Percentiles rank a stretch among this genome's conserved stretches.
Evolutionary conservation across 2,888 invertebrate species (phyloP).

Genomic region (Dusona sp.): DNA sequence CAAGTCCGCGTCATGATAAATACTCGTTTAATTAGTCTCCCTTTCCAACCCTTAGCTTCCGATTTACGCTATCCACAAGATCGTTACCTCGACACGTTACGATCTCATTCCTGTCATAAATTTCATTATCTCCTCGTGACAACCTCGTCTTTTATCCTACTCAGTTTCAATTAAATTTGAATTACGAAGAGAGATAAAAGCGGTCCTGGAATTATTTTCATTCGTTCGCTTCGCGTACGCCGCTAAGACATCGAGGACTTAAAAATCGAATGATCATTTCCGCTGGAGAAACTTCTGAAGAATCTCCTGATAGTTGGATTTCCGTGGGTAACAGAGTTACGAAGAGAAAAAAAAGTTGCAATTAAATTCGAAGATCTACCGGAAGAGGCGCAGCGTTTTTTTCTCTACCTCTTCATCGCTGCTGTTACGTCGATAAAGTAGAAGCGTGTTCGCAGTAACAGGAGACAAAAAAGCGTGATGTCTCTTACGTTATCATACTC

Average conservation of each 20-base stretch:
- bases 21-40: constrained; percentile 57
- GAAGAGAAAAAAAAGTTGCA: background rate
- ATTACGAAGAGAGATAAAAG: constrained; percentile 37
- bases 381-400: background rate
- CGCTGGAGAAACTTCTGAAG: background rate
- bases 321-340: background rate
- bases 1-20: constrained; percentile 35
- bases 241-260: background rate
- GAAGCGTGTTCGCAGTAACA: constrained; percentile 2
- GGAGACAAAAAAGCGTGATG: background rate
- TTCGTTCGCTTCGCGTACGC: background rate
- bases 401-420: background rate
- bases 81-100: constrained; percentile 63
- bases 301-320: constrained; percentile 21
- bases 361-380: background rate
- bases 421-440: constrained; percentile 29
- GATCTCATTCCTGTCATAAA: constrained; percentile 51
- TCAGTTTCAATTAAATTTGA: constrained; percentile 59
- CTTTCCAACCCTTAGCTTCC: background rate
- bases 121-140: constrained; percentile 42
- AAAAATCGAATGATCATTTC: constrained; percentile 42
- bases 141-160: constrained; percentile 14
- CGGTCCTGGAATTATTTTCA: constrained; percentile 28
- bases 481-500: background rate
- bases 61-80: constrained; percentile 43